Evolutionary conservation across 2,797 vertebrate species (phyloP), one percentile per base, ranked within the genome.

Genomic region (Meda fulgida): DNA sequence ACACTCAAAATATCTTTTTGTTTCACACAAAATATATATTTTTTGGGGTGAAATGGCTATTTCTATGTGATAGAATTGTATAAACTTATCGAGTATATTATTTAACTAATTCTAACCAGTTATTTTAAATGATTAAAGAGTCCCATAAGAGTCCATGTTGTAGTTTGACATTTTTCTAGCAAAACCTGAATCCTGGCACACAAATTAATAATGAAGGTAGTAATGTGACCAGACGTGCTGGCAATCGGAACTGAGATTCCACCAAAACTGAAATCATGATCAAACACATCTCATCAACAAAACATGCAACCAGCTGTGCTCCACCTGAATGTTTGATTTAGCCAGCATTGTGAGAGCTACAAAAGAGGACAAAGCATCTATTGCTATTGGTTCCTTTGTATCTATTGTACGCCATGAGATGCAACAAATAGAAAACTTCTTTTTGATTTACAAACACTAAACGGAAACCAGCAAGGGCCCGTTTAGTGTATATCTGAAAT

Each of bases 251-350:
- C 7, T 43, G 13, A 40, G 38, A 43, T 26, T 71, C 38, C 69
- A 71, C 69, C 5, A 77, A 69, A 60, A 38, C 53, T 18, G 23
- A 23, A 60, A 16, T 60, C 53, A 60, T 7, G 14, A 78, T 55
- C 75, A 40, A 78, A 78, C 8, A 18, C 76, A 60, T 78, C 76
- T 78, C 76, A 78, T 78, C 76, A 60, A 78, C 76, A 63, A 78
- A 78, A 78, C 76, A 78, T 78, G 76, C 16, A 63, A 40, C 53
- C 75, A 78, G 76, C 75, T 60, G 75, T 40, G 75, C 36, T 78
- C 76, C 9, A 78, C 38, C 53, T 26, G 23, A 60, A 60, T 78
- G n/a, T 43, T 58, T 60, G 55, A 78, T 78, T 60, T 40, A 43
- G 14, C n/a, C 55, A 40, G 36, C 10, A 36, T 40, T 60, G 36